phyloP scores from a whole-genome alignment of 2,113 vertebrate genomes.

The Corvus cornix region DNA sequence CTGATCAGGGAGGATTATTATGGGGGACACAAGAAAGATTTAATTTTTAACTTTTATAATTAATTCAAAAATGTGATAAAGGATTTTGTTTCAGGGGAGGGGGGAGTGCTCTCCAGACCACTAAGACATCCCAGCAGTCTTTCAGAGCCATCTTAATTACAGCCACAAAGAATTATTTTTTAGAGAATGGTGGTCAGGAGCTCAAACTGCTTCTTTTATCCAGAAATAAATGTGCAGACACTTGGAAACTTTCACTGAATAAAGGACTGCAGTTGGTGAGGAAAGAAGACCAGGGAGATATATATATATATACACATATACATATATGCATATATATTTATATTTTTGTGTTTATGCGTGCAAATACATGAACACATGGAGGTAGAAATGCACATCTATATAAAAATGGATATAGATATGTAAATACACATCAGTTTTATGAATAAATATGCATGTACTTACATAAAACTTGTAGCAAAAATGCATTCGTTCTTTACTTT shows the following conservation, averaged over 20 bases:
- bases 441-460: neutral
- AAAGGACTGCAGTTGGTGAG: neutral
- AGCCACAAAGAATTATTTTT: conserved; percentile 53
- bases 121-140: conserved; percentile 55
- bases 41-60: conserved; percentile 82
- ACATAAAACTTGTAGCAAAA: neutral
- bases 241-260: neutral
- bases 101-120: conserved; percentile 40
- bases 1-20: conserved; percentile 81
- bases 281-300: neutral
- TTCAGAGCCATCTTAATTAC: conserved; percentile 55
- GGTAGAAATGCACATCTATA: neutral
- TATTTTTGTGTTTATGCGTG: rapidly evolving
- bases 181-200: conserved; percentile 47
- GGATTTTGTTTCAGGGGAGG: conserved; percentile 74
- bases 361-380: neutral
- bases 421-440: rapidly evolving
- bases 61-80: conserved; percentile 80
- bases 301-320: rapidly evolving
- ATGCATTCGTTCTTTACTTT: neutral
- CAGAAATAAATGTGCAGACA: conserved; percentile 9
- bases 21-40: conserved; percentile 78
- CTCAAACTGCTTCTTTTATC: conserved; percentile 26
- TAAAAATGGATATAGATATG: neutral
- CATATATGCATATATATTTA: rapidly evolving